phyloP scores from a whole-genome alignment of 2,113 vertebrate genomes.

The Mustelus asterias region DNA sequence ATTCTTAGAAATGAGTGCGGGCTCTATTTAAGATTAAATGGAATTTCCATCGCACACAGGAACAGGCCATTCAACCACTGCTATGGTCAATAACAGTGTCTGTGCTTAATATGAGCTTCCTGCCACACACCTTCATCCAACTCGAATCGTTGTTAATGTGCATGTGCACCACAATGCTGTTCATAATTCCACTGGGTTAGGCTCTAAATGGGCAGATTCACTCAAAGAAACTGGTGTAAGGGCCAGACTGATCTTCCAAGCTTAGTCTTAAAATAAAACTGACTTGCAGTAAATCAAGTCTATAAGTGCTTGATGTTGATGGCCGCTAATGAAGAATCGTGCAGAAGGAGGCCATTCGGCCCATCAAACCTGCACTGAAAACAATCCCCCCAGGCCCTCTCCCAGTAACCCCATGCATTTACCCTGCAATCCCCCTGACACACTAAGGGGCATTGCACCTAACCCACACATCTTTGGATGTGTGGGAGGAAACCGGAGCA shows the following conservation, averaged over 20 bases:
- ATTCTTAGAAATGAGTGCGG: not conserved
- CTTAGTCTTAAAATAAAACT: not conserved
- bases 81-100: not conserved
- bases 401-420: too few species aligned
- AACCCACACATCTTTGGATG: too few species aligned
- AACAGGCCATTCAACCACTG: not conserved
- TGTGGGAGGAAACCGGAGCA: too few species aligned
- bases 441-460: too few species aligned
- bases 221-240: not conserved
- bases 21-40: not conserved
- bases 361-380: too few species aligned
- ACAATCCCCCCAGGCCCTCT: too few species aligned
- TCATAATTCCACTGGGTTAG: not conserved
- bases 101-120: not conserved
- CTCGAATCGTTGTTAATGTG: not conserved
- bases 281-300: not conserved
- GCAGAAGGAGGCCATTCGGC: too few species aligned
- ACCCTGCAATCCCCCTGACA: too few species aligned
- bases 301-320: not conserved
- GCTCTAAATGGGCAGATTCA: not conserved
- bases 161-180: not conserved
- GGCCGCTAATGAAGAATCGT: not conserved
- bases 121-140: not conserved
- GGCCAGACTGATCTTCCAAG: not conserved
- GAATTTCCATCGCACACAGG: not conserved